Conservation (phyloP, 2,797 vertebrate species). For the Poliocrania exsul region DNA sequence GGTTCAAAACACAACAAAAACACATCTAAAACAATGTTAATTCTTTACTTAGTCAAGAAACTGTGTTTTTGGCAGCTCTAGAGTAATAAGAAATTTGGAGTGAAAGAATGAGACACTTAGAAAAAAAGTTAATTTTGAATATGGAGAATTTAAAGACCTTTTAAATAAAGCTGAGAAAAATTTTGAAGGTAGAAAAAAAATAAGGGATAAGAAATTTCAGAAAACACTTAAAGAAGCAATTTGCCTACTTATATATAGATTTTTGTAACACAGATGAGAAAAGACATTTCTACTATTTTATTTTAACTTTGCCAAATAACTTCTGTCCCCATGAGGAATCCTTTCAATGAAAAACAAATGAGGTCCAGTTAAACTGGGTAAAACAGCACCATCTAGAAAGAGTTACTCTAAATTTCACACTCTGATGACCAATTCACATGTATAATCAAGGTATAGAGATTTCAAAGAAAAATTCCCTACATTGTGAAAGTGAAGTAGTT, state of each 20-base stretch:
- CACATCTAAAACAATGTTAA: accelerated
- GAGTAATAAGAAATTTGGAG: neutral
- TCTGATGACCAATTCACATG: neutral
- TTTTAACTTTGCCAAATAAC: neutral
- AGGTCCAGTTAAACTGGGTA: neutral
- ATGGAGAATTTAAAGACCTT: neutral
- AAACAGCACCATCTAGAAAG: neutral
- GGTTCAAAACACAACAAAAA: neutral
- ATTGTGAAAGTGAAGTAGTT: neutral
- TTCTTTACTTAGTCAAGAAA: neutral
- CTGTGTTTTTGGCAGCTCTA: neutral
- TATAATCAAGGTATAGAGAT: neutral
- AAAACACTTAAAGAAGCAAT: neutral
- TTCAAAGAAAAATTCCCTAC: neutral
- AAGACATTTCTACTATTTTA: neutral
- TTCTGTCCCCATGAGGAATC: neutral
- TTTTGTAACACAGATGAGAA: neutral
- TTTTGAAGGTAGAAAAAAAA: neutral
- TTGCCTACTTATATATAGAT: neutral
- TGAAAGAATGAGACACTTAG: neutral
- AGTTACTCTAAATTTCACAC: neutral
- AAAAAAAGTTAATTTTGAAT: neutral
- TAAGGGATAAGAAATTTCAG: neutral
- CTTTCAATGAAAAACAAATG: neutral
- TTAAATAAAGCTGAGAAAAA: neutral